Base-by-base conservation (phyloP, 2,113 vertebrate genomes). In the Phyllostomus discolor region DNA sequence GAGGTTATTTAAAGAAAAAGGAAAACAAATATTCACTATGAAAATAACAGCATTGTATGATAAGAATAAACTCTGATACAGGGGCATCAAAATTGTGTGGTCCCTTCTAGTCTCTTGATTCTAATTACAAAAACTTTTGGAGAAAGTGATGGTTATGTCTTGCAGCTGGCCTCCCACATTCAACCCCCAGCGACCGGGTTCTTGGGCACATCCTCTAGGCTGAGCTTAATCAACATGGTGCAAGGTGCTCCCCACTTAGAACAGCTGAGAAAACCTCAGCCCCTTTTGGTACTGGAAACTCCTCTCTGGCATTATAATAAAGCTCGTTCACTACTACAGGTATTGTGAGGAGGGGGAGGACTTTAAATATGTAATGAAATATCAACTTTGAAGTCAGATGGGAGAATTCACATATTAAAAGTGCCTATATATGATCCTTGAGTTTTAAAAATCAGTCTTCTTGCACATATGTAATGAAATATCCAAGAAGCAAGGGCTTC, bases 221-320 rank as follows among this genome's bases (percentile, higher is more conserved):
- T 94, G 88, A 95, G 94, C 84, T 97, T 96, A 82, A 87, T 88
- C 59, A 81, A 67, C 94, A 87, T 10, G 73, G 26, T 0, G 0
- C 1, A 57, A 73, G 28, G 82, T 28, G 19, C 28, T 92, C 41
- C 94, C 48, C 38, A 48, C 7, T 35, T 20, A 4, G 22, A 28
- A 59, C 7, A 54, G 7, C 11, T 67, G 43, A 91, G 24, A 92
- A 66, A 59, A 20, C n/a, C 54, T 82, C 33, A 0, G 31, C 35
- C 73, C 66, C 52, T 91, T 97, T 91, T 88, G 31, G 52, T 80
- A 43, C 88, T 67, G 95, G 79, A 35, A 54, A 91, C 35, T 94
- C 88, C n/a, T 38, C 85, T 79, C 95, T 82, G 16, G 70, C 59
- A 64, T 31, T 59, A 48, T 17, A 46, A 80, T 43, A 83, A 91